Conservation (phyloP, 2,113 vertebrate genomes). For the Meriones unguiculatus region DNA sequence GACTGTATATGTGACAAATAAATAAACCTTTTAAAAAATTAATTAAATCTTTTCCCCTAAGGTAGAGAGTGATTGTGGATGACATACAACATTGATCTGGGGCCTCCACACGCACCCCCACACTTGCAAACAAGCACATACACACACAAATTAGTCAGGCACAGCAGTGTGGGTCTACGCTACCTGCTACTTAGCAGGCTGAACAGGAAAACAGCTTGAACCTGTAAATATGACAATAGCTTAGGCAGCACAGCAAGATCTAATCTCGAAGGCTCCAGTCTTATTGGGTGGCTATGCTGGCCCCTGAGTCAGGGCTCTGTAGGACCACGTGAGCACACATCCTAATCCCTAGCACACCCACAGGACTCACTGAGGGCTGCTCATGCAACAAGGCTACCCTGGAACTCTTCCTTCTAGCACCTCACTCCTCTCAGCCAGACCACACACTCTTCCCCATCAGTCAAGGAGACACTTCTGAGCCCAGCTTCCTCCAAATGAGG, state of each 20-base stretch:
- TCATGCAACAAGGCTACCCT: not conserved
- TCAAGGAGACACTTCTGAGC: not conserved
- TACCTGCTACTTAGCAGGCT: not conserved
- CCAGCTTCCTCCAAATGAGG: not conserved
- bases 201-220: not conserved
- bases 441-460: not conserved
- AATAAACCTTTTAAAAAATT: not conserved
- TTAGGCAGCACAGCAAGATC: not conserved
- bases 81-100: not conserved
- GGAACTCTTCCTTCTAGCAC: not conserved
- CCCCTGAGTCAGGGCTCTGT: not conserved
- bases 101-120: not conserved
- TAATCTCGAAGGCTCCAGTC: not conserved
- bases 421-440: not conserved
- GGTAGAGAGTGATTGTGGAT: not conserved
- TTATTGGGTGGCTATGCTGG: not conserved
- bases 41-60: not conserved
- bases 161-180: not conserved
- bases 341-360: not conserved
- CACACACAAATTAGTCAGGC: not conserved
- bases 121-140: not conserved
- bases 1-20: too few species aligned
- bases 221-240: not conserved
- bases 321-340: not conserved
- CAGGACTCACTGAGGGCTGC: too few species aligned